A percentile compares a stretch with the other conserved stretches of the same genome.
Evolutionary conservation across 2,797 vertebrate genomes (phyloP).

Genomic region (Pyrocephalus nanus): DNA sequence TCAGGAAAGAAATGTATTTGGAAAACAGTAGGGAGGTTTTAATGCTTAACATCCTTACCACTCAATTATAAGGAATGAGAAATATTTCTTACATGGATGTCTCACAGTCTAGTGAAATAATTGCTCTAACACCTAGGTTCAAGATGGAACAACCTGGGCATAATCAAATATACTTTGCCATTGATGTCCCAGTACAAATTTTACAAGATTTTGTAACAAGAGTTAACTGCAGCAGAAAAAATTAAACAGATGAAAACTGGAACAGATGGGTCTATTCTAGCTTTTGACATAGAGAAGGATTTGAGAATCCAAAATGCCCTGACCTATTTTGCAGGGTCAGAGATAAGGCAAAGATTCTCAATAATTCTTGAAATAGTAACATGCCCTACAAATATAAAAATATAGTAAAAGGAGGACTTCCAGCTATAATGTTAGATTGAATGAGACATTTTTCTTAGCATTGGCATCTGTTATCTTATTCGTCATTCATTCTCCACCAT

Average conservation of each 20-base stretch:
- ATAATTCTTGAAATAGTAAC: constrained; percentile 15
- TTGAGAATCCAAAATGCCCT: not conserved
- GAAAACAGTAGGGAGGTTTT: not conserved
- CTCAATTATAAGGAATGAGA: not conserved
- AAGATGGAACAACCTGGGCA: not conserved
- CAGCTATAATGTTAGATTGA: not conserved
- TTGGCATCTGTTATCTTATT: not conserved
- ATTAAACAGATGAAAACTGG: not conserved
- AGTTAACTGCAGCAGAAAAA: not conserved
- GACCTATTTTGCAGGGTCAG: constrained; percentile 8
- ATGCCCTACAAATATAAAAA: not conserved
- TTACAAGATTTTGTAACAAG: not conserved
- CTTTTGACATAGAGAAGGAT: not conserved
- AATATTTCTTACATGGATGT: not conserved
- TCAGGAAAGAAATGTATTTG: not conserved
- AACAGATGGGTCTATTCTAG: not conserved
- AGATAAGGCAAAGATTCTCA: not conserved
- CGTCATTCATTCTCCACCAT: not conserved
- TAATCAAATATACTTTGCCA: not conserved
- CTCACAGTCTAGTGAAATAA: not conserved
- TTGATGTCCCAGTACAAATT: not conserved
- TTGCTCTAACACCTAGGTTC: not conserved
- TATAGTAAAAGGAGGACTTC: not conserved
- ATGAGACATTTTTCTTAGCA: not conserved
- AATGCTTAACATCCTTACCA: not conserved